Conservation (phyloP, 2,113 vertebrate genomes). For the Rousettus leschenaultii region DNA sequence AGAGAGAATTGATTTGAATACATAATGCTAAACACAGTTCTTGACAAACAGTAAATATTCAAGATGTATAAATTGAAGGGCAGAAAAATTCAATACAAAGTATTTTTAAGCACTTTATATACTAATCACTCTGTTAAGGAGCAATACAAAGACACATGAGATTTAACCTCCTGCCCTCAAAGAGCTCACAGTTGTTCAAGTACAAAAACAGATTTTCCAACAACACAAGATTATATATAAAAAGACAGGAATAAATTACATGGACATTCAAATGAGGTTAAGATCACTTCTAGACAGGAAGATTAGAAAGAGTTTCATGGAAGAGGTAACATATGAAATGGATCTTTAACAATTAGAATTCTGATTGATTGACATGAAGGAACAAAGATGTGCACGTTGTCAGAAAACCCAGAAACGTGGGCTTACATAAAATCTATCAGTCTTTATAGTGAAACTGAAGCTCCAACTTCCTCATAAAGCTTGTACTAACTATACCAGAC, state of each 20-base stretch:
- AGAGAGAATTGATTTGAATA: slow-evolving; percentile 22
- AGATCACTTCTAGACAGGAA: background rate
- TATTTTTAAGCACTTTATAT: background rate
- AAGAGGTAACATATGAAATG: background rate
- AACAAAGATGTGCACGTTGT: background rate
- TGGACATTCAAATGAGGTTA: background rate
- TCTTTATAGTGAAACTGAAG: background rate
- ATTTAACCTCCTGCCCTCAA: background rate
- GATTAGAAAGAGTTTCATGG: background rate
- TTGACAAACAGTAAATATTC: slow-evolving; percentile 21
- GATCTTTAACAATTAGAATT: background rate
- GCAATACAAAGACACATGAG: background rate
- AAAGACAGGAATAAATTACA: background rate
- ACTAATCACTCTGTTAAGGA: background rate
- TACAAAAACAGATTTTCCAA: background rate
- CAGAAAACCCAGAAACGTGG: background rate
- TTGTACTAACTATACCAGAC: background rate
- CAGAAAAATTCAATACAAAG: background rate
- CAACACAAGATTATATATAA: background rate
- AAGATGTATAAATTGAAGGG: background rate
- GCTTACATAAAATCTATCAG: background rate
- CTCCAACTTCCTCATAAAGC: background rate
- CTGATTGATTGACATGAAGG: background rate
- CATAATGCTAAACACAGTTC: background rate
- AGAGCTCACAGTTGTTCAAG: background rate